Evolutionary conservation across 2,888 invertebrate species (phyloP), one percentile per base, ranked within the genome.

Genomic region (Epistrophella euchroma): DNA sequence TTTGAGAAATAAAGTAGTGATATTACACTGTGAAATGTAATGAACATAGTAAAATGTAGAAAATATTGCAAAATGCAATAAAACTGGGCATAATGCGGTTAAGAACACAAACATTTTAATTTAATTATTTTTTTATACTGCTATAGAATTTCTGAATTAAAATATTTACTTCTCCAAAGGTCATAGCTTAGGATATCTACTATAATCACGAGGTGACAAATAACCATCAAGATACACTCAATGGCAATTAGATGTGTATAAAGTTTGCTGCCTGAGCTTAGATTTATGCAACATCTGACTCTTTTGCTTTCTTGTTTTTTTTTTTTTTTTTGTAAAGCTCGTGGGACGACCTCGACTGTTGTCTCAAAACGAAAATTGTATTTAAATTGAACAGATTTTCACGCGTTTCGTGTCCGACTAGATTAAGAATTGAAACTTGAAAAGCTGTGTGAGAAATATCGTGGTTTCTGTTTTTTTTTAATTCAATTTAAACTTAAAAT

Each of bases 361-460:
- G 45, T 40, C 45, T 75, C 19, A 35, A 66, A 84, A 75, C 37
- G 58, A 71, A 77, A 71, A 55, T 35, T 71, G 22, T 35, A 66
- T 71, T 71, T 68, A 66, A 72, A 76, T 85, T 72, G 52, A 73
- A 76, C 58, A 68, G 55, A 55, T 75, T 80, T 80, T 85, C 80
- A 80, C 84, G 84, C 80, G 80, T 68, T 80, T 73, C 78, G 62
- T 73, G 78, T 77, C 68, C 32, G 72, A 52, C 60, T 4, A 62
- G 45, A 68, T 74, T 74, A 56, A 70, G 60, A 70, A 80, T 68
- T 62, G 68, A 50, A 77, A 60, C n/a, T 50, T 50, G n/a, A 25
- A 76, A 50, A 47, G 70, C n/a, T 62, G 43, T 37, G 52, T 58
- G 25, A 70, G 55, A 37, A 55, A 45, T 47, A 28, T 47, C 3